Base-by-base conservation (phyloP, 2,888 invertebrate species). In the Stomorhina lunata region DNA sequence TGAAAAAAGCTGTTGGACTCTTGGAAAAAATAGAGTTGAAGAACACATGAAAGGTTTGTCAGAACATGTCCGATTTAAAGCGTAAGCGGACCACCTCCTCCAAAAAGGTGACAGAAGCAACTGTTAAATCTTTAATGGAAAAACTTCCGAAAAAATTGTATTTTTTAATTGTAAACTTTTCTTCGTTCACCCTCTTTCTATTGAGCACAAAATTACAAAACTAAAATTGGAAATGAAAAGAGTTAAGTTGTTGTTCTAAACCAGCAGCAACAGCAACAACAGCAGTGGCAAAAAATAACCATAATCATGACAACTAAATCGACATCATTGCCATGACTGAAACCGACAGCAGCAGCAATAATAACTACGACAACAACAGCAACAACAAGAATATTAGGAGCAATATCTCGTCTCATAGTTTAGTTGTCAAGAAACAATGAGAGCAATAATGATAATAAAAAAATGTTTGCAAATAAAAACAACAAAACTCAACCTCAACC, bases 401-500 rank as follows among this genome's bases (percentile, higher is more conserved):
- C 29, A 53, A 15, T 6, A 15, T n/a, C n/a, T n/a, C n/a, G 29
- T 27, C 6, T 2, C 5, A 10, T 25, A 34, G 57, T 59, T 59
- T 69, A 71, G 55, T 75, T 76, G 27, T 66, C 69, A 59, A 69
- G 57, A 75, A 69, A 50, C 72, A 72, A 65, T 59, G 50, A 76
- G 59, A 76, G 50, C 69, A 79, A 61, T 37, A 73, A 75, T 50
- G 61, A 45, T 53, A 66, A 53, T 45, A 63, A 45, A n/a, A n/a
- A n/a, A n/a, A n/a, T n/a, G n/a, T n/a, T n/a, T 17, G 5, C 55
- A 68, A 37, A 10, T 7, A 32, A n/a, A 32, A 32, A 20, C 45
- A 50, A 34, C 59, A 65, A 12, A 43, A 63, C 4, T 40, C 25
- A 59, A 20, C n/a, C n/a, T n/a, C n/a, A n/a, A n/a, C n/a, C n/a